A percentile compares a stretch with the other conserved stretches of the same genome.
These are phyloP conservation scores for Erynnis tages DNA, from an alignment of 2,888 invertebrate species.

Conservation along the genomic window DNA sequence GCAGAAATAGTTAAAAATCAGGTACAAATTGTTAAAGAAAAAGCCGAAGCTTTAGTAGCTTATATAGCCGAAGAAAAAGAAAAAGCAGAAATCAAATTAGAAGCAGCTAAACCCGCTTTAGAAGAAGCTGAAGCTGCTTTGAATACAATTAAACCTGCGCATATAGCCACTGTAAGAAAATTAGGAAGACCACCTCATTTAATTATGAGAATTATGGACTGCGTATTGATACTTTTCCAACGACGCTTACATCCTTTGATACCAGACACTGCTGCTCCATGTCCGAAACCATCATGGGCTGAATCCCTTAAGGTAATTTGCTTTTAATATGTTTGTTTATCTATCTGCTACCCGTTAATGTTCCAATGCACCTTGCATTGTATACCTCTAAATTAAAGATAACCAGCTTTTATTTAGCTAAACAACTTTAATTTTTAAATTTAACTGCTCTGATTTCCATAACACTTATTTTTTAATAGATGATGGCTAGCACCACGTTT, in stretches of 20 bases:
- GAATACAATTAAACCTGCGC: constrained; percentile 97
- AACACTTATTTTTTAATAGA: constrained; percentile 67
- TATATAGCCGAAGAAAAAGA: constrained; percentile 95
- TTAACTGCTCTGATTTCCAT: too few relatives aligned
- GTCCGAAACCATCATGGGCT: constrained; percentile 97
- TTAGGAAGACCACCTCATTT: constrained; percentile 97
- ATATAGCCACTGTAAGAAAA: constrained; percentile 97
- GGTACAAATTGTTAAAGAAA: constrained; percentile 97
- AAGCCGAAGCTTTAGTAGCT: constrained; percentile 93
- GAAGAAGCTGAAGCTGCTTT: constrained; percentile 97
- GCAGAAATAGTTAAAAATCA: constrained; percentile 97
- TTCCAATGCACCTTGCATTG: too few relatives aligned
- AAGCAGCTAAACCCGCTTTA: constrained; percentile 96
- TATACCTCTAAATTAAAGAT: too few relatives aligned
- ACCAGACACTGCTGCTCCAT: constrained; percentile 89
- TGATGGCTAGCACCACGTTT: constrained; percentile 98
- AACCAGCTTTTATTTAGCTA: too few relatives aligned
- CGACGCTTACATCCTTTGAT: constrained; percentile 91
- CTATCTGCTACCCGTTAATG: too few relatives aligned
- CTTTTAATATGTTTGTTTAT: not conserved
- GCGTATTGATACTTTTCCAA: constrained; percentile 95
- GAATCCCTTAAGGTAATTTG: constrained; percentile 91
- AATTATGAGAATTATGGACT: constrained; percentile 99
- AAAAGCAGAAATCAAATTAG: constrained; percentile 94
- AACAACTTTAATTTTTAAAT: too few relatives aligned